These are phyloP conservation scores for Parus major DNA, from an alignment of 2,113 vertebrate genomes.

Conservation along the genomic window DNA sequence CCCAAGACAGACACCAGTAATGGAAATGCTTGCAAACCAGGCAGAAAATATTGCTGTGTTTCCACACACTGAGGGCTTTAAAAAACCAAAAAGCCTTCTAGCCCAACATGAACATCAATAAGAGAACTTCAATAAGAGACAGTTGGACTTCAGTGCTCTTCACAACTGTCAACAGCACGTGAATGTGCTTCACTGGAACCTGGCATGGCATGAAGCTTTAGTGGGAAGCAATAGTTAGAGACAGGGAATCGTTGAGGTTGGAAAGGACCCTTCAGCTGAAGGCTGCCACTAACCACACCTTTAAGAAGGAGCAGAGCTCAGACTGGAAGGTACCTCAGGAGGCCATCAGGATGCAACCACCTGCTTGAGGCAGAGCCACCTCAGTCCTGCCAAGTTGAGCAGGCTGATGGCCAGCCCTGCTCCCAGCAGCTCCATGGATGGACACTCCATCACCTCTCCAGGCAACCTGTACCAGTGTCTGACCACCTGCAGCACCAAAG, in stretches of 20 bases:
- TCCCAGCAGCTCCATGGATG: not conserved
- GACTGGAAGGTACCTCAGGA: not conserved
- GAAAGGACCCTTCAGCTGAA: not conserved
- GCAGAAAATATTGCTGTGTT: not conserved
- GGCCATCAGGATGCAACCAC: not conserved
- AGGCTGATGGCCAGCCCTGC: not conserved
- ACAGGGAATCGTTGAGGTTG: accelerated
- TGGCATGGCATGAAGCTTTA: not conserved
- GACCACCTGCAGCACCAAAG: not conserved
- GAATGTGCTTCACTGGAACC: not conserved
- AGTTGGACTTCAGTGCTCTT: not conserved
- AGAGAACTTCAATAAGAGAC: not conserved
- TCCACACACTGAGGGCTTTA: not conserved
- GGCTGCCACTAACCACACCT: not conserved
- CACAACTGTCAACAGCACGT: not conserved
- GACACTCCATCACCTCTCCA: not conserved
- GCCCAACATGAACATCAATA: not conserved
- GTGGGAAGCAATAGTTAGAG: not conserved
- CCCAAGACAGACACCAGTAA: not conserved
- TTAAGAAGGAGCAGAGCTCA: not conserved
- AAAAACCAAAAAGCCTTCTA: not conserved
- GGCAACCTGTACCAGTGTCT: not conserved
- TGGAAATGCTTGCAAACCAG: not conserved
- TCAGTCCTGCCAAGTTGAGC: not conserved
- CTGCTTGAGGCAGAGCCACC: not conserved